Evolutionary conservation across 1,140 invertebrate species (phyloP).

Genomic region (Drosophila guanche): DNA sequence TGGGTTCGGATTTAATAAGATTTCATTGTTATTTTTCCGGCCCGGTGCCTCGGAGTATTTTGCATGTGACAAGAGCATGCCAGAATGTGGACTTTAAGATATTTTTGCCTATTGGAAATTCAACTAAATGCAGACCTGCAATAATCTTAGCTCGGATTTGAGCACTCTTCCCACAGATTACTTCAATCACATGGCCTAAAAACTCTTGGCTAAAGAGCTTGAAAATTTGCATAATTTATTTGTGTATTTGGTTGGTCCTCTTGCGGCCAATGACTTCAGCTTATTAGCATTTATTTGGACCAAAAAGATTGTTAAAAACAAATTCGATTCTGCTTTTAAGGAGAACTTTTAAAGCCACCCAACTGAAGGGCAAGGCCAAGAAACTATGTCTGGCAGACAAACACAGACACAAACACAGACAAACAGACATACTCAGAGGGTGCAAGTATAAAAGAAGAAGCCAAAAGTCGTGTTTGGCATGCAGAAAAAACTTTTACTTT

Average conservation of each 20-base stretch:
- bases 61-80: slow-evolving; percentile 39
- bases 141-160: neutral
- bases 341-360: slow-evolving; percentile 3
- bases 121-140: too few relatives aligned
- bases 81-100: slow-evolving; percentile 20
- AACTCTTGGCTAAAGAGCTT: slow-evolving; percentile 30
- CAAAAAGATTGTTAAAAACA: slow-evolving; percentile 51
- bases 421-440: neutral
- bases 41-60: slow-evolving; percentile 26
- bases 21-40: slow-evolving; percentile 69
- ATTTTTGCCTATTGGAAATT: slow-evolving; percentile 12
- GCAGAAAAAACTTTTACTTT: slow-evolving; percentile 52
- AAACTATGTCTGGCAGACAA: slow-evolving; percentile 45
- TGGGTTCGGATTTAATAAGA: slow-evolving; percentile 60
- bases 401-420: slow-evolving; percentile 28
- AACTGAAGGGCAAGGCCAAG: slow-evolving; percentile 22
- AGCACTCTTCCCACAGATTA: slow-evolving; percentile 11
- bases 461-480: slow-evolving; percentile 46
- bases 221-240: slow-evolving; percentile 71
- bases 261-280: slow-evolving; percentile 65
- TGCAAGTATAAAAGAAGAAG: slow-evolving; percentile 7
- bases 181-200: slow-evolving; percentile 23
- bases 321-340: slow-evolving; percentile 57
- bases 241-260: slow-evolving; percentile 43
- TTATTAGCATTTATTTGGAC: slow-evolving; percentile 74